Conservation (phyloP, 2,113 vertebrate species). For the Coptodon bakossiorum region DNA sequence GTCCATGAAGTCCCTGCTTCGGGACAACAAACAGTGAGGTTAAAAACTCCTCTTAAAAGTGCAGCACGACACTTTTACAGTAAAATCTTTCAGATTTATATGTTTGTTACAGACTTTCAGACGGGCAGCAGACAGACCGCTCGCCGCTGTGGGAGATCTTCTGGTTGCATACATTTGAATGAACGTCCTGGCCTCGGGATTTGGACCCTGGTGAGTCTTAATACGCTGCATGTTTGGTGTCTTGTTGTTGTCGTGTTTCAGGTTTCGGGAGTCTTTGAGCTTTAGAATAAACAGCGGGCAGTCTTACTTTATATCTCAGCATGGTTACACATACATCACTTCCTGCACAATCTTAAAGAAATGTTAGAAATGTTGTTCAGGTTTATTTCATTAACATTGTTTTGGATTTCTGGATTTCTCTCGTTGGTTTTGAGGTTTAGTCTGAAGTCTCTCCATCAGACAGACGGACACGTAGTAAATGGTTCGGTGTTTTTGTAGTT, state of each 20-base stretch:
- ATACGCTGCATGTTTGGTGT: background rate
- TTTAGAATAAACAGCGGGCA: background rate
- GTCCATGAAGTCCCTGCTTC: background rate
- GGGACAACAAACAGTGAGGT: background rate
- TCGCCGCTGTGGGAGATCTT: background rate
- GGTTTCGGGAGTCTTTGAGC: background rate
- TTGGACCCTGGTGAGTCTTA: background rate
- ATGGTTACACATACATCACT: background rate
- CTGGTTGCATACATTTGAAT: background rate
- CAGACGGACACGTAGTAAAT: background rate
- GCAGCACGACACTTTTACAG: background rate
- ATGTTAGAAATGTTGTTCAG: background rate
- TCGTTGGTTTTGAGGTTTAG: background rate
- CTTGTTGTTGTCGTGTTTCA: background rate
- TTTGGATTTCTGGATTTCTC: background rate
- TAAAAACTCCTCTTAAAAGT: background rate
- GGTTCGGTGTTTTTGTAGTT: background rate
- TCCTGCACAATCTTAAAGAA: background rate
- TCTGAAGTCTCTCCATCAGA: background rate
- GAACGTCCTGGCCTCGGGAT: fast-evolving
- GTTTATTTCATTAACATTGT: background rate
- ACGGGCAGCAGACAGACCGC: background rate
- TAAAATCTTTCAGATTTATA: background rate
- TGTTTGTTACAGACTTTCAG: background rate
- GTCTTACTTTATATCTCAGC: background rate